phyloP scores from a whole-genome alignment of 2,888 invertebrate species.

The Allacma fusca region DNA sequence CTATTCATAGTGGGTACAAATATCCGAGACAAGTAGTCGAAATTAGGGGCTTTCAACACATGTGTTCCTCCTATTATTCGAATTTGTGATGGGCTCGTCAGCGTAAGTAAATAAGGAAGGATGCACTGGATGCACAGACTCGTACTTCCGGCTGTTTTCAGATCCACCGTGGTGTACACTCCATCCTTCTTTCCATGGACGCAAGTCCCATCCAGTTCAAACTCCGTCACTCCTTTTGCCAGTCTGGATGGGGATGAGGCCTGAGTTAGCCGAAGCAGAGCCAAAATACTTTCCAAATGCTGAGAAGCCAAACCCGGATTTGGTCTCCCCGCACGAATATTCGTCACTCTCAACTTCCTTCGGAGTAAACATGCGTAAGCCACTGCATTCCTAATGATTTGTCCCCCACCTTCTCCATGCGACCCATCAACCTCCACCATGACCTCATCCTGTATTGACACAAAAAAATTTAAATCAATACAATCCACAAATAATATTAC shows the following conservation, averaged over 20 bases:
- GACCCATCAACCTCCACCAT: constrained; percentile 56
- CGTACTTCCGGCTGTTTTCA: constrained; percentile 53
- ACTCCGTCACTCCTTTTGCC: constrained; percentile 47
- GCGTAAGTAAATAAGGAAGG: constrained; percentile 53
- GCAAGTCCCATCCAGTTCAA: constrained; percentile 50
- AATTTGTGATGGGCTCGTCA: constrained; percentile 48
- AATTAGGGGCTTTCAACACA: constrained; percentile 57
- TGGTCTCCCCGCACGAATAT: constrained; percentile 56
- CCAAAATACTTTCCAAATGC: constrained; percentile 58
- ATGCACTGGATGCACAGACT: constrained; percentile 57
- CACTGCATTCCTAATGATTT: constrained; percentile 59
- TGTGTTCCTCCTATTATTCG: constrained; percentile 57
- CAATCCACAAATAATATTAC: no score
- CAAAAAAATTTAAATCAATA: no score
- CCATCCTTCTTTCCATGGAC: constrained; percentile 15
- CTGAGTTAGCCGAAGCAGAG: constrained; percentile 53
- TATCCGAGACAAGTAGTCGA: constrained; percentile 53
- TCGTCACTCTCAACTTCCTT: constrained; percentile 48
- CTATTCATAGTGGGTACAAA: constrained; percentile 53
- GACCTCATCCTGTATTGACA: no score
- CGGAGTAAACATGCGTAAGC: constrained; percentile 51
- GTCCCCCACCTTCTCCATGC: constrained; percentile 58
- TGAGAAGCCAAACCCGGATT: constrained; percentile 59
- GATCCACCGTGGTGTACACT: constrained; percentile 54
- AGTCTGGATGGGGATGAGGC: constrained; percentile 46